Evolutionary conservation across 2,113 vertebrate genomes (phyloP).

Genomic region (Notechis scutatus): DNA sequence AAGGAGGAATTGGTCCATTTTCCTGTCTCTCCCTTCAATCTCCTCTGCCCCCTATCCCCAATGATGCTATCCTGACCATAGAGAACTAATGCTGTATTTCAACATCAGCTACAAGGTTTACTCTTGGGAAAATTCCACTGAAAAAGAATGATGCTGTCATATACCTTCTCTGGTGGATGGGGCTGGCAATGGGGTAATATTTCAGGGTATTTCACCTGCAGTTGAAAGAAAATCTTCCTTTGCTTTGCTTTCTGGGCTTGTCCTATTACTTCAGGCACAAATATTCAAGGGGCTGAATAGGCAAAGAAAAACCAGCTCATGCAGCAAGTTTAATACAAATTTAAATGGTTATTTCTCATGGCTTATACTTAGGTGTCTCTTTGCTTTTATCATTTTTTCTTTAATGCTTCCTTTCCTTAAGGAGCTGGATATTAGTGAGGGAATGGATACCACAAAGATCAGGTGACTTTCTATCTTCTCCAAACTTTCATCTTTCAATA

Average conservation of each 20-base stretch:
- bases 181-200: not conserved
- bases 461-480: not conserved
- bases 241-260: not conserved
- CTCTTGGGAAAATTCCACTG: slow-evolving; percentile 5
- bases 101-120: not conserved
- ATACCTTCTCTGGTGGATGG: not conserved
- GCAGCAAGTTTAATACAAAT: not conserved
- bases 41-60: not conserved
- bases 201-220: not conserved
- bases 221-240: not conserved
- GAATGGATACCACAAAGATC: not conserved
- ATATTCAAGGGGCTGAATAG: not conserved
- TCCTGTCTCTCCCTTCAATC: not conserved
- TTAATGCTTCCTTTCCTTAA: not conserved
- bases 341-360: not conserved
- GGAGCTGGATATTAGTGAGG: not conserved
- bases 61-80: not conserved
- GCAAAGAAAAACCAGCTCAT: slow-evolving; percentile 2
- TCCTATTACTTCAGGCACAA: not conserved
- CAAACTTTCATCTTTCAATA: not conserved
- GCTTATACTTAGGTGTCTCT: not conserved
- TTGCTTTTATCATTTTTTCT: not conserved
- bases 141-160: not conserved
- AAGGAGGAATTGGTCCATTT: not conserved
- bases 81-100: not conserved